A percentile compares a stretch with the other conserved stretches of the same genome.
Conservation (phyloP, 2,113 vertebrate species). For the Hemiprocne comata region DNA sequence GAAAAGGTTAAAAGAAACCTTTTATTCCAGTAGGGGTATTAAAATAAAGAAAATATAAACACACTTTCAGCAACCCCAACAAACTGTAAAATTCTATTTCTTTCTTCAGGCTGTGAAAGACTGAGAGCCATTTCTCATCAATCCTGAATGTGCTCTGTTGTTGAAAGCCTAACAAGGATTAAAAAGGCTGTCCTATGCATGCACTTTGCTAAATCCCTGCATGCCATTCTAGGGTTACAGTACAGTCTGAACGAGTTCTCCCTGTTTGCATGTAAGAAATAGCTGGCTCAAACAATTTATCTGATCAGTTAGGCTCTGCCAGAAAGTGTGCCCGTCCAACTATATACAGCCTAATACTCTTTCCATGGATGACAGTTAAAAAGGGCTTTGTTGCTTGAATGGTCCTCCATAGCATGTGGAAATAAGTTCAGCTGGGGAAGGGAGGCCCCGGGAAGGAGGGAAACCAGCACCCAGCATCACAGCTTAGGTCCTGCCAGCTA, state of each 20-base stretch:
- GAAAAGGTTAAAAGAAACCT: constrained; percentile 41
- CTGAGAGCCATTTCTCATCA: constrained; percentile 46
- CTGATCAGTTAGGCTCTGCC: constrained; percentile 59
- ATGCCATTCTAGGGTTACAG: constrained; percentile 52
- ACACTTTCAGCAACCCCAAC: not conserved
- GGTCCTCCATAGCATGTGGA: constrained; percentile 11
- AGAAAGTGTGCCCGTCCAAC: constrained; percentile 51
- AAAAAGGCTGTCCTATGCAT: constrained; percentile 60
- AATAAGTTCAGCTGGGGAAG: not conserved
- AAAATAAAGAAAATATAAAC: constrained; percentile 39
- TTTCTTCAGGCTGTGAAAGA: constrained; percentile 19
- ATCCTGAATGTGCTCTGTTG: constrained; percentile 49
- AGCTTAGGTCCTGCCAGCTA: not conserved
- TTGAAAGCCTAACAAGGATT: constrained; percentile 63
- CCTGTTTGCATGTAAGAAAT: constrained; percentile 71
- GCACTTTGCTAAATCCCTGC: constrained; percentile 68
- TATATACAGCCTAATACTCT: constrained; percentile 54
- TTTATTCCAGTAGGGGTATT: not conserved
- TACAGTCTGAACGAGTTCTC: constrained; percentile 70
- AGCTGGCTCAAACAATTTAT: constrained; percentile 68
- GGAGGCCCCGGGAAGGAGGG: not conserved
- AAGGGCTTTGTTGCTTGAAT: constrained; percentile 66
- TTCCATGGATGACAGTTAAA: constrained; percentile 61
- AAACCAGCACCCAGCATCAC: constrained; percentile 10
- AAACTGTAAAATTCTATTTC: constrained; percentile 15